These are phyloP conservation scores for Rallus crepitans DNA, from an alignment of 2,797 vertebrate species.

Conservation along the genomic window DNA sequence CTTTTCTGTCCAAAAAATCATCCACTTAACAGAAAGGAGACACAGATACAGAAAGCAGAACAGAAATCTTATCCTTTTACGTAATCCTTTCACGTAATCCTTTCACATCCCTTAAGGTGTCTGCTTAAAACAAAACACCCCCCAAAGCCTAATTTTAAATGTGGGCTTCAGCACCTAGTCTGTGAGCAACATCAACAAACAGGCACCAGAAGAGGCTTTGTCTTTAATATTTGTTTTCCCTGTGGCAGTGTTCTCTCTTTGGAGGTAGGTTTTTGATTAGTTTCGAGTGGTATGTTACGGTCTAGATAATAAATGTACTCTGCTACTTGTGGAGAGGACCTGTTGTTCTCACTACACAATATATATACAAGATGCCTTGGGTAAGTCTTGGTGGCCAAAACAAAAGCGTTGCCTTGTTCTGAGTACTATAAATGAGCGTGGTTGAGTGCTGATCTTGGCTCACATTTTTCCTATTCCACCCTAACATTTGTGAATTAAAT, in stretches of 20 bases:
- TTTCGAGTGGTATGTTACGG: background rate
- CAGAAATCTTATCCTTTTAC: background rate
- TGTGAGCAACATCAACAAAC: background rate
- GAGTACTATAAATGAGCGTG: background rate
- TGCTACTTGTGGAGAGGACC: background rate
- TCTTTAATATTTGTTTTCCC: background rate
- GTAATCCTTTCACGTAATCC: background rate
- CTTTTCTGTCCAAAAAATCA: background rate
- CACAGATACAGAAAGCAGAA: background rate
- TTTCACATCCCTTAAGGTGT: background rate
- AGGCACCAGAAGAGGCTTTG: background rate
- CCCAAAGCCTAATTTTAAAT: background rate
- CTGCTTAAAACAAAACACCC: background rate
- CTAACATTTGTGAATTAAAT: slow-evolving; percentile 73
- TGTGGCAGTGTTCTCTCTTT: background rate
- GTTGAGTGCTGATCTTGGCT: slow-evolving; percentile 68
- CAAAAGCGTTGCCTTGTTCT: background rate
- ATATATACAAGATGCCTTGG: background rate
- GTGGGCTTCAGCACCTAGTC: background rate
- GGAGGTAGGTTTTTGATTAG: background rate
- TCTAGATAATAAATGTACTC: background rate
- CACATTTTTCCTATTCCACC: slow-evolving; percentile 64
- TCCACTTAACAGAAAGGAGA: background rate
- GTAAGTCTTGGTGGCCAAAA: background rate
- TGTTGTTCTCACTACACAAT: background rate